Conservation (phyloP, 2,888 invertebrate species). For the Tetragonula carbonaria region DNA sequence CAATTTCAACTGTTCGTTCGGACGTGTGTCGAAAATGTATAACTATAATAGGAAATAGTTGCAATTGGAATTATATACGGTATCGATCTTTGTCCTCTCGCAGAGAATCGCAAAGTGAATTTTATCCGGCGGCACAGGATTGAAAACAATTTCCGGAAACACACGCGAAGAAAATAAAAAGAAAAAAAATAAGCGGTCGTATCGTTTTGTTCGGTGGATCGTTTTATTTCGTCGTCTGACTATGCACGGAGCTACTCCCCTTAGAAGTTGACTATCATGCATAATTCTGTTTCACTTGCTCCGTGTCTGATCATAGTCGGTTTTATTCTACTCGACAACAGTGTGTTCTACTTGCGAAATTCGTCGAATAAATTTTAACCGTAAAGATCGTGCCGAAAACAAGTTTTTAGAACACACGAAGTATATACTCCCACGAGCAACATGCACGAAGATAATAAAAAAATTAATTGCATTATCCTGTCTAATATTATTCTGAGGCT, state of each 20-base stretch:
- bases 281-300: background rate
- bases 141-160: background rate
- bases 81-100: background rate
- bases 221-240: background rate
- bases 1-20: too few species aligned
- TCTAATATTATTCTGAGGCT: background rate
- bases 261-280: background rate
- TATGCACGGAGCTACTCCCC: background rate
- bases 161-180: background rate
- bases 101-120: background rate
- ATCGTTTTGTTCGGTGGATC: background rate
- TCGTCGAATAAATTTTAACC: background rate
- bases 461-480: background rate
- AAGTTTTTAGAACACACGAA: background rate
- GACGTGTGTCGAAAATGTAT: too few species aligned
- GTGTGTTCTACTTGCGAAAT: background rate
- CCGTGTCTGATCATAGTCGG: background rate
- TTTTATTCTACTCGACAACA: background rate
- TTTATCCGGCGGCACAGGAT: background rate
- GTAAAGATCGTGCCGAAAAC: background rate
- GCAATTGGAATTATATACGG: too few species aligned
- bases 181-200: background rate
- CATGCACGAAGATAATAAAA: background rate
- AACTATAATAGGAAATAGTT: too few species aligned
- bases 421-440: background rate